phyloP scores from a whole-genome alignment of 2,888 invertebrate genomes.

The Phorcus lineatus region DNA sequence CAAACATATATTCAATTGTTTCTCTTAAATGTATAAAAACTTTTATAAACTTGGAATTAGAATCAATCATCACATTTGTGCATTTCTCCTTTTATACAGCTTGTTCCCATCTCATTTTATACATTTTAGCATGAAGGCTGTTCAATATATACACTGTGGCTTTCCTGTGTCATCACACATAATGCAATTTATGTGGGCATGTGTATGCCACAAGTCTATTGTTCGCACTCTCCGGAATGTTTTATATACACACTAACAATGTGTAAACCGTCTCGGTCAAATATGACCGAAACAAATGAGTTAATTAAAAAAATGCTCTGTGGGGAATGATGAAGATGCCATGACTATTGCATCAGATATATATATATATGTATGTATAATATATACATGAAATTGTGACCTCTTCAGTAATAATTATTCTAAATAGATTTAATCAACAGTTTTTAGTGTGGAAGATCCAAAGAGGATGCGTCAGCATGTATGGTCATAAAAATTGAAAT shows the following conservation, averaged over 20 bases:
- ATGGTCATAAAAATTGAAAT: slow-evolving; percentile 16
- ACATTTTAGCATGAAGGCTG: slow-evolving; percentile 22
- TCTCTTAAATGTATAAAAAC: slow-evolving; percentile 39
- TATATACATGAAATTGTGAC: slow-evolving; percentile 29
- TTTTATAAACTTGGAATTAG: slow-evolving; percentile 32
- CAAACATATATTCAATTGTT: slow-evolving; percentile 38
- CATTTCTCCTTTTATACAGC: slow-evolving; percentile 18
- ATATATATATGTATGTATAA: slow-evolving; percentile 24
- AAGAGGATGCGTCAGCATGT: slow-evolving; percentile 11
- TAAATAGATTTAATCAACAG: slow-evolving; percentile 23
- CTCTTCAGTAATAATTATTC: slow-evolving; percentile 19
- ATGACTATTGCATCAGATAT: slow-evolving; percentile 21
- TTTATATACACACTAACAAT: slow-evolving; percentile 27
- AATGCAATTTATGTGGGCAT: slow-evolving; percentile 9
- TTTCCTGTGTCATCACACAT: background rate
- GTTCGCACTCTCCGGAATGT: slow-evolving; percentile 20
- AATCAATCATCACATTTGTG: slow-evolving; percentile 23
- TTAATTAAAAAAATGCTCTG: slow-evolving; percentile 6
- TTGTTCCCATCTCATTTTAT: slow-evolving; percentile 24
- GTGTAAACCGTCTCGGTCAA: slow-evolving; percentile 31
- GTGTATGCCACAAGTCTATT: background rate
- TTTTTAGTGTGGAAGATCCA: slow-evolving; percentile 25
- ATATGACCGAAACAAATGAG: slow-evolving; percentile 27
- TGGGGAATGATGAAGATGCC: slow-evolving; percentile 2
- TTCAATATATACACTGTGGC: slow-evolving; percentile 23